Evolutionary conservation across 64 coral and sea anemone genomes (phyloP), one percentile per base, ranked within the genome.

Genomic region (Montipora sp.): DNA sequence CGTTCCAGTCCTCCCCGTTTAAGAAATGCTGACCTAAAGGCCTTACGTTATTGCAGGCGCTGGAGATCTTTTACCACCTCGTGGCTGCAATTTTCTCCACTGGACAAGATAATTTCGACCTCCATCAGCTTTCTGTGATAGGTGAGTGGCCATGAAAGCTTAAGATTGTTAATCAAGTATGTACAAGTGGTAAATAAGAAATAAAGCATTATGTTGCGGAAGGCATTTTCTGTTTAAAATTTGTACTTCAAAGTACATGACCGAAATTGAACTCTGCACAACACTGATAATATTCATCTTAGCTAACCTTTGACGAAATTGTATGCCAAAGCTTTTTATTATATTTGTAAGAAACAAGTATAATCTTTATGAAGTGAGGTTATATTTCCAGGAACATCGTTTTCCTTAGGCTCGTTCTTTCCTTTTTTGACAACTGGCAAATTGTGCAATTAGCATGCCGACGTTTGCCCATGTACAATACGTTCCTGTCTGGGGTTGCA

Each of bases 11-110:
- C 11, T 36, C 51, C 47, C 0, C 13, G 5, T n/a, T 50, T 51
- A 48, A 5, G 6, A 49, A 85, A 47, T 20, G 82, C 82, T 85
- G 82, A n/a, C 82, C 58, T 11, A 80, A 58, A 11, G 23, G 75
- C 13, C 22, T 80, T 23, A 59, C 48, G 13, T 66, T 66, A 83
- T 83, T 45, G 82, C 82, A 21, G 63, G 82, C 82, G 65, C 61
- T 43, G 47, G 61, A 66, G 45, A 71, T 85, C 6, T 57, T 85
- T 85, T 43, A 51, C 49, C 45, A 72, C 82, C 82, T 85, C 82
- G 82, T 85, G 82, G 66, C 66, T 70, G 82, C 82, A 72, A 51
- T 16, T 7, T 6, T 21, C 20, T 18, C 43, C 20, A 48, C 81
- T 11, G 44, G 61, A 20, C 20, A 16, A 50, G 51, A 71, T 70